A percentile compares a stretch with the other conserved stretches of the same genome.
These are phyloP conservation scores for Tribolium freemani DNA, from an alignment of 2,888 invertebrate genomes.

Conservation along the genomic window DNA sequence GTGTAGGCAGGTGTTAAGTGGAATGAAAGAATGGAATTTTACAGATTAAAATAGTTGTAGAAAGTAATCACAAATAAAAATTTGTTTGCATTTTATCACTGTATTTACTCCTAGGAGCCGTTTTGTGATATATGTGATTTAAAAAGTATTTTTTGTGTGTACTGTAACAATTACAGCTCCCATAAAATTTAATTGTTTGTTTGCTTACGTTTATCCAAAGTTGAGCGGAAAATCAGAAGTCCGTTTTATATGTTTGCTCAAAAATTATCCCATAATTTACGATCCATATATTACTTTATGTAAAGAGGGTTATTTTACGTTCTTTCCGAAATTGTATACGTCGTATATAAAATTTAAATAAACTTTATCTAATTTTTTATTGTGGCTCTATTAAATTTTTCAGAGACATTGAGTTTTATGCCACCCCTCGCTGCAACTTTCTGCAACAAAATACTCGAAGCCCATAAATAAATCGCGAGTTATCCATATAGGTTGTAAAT, in stretches of 20 bases:
- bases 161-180: constrained; percentile 42
- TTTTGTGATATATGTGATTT: constrained; percentile 24
- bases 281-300: constrained; percentile 44
- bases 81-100: neutral
- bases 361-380: constrained; percentile 39
- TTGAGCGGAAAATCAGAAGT: constrained; percentile 58
- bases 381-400: constrained; percentile 30
- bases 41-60: neutral
- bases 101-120: constrained; percentile 14
- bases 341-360: constrained; percentile 32
- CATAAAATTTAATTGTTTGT: constrained; percentile 45
- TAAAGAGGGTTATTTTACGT: constrained; percentile 39
- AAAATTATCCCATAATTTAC: constrained; percentile 48
- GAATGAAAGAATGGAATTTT: neutral
- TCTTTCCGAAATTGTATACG: constrained; percentile 22
- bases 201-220: constrained; percentile 43
- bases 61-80: neutral
- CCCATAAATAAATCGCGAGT: constrained; percentile 6
- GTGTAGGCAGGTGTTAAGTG: neutral
- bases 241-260: constrained; percentile 61
- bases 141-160: constrained; percentile 39
- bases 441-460: constrained; percentile 14
- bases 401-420: constrained; percentile 29
- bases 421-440: neutral
- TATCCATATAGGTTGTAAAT: constrained; percentile 14